Evolutionary conservation across 2,113 vertebrate genomes (phyloP), one percentile per base, ranked within the genome.

Genomic region (Psittacara wagleri): DNA sequence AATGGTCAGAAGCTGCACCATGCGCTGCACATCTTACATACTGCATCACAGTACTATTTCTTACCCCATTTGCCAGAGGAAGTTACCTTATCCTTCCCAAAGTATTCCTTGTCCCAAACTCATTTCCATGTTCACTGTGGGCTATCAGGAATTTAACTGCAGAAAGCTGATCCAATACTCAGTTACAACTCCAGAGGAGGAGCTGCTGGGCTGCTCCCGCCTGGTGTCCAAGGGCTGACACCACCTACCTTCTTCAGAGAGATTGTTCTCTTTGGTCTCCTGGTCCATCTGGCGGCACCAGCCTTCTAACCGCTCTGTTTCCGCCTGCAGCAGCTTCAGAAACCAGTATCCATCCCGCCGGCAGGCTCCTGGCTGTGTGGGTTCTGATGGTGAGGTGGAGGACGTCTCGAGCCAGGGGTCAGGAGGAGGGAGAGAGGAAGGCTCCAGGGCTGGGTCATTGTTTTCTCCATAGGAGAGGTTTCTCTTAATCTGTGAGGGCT

Each of bases 261-360:
- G 98, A 97, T 98, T 99, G 97, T 99, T 99, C 98, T 99, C 99
- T 98, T 99, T 99, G 97, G 99, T 99, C 98, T 99, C 99, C 98
- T 99, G 98, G 95, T 99, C 99, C 99, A 99, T 99, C 98, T 99
- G 99, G 86, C 98, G 99, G 96, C 99, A 99, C 99, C 99, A 99
- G 84, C 99, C 99, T 95, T 99, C 99, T 96, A 99, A 99, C 64
- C 99, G 98, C 85, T 99, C 99, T 0, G 99, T 99, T 95, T 99
- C 99, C 0, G 99, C 99, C 97, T 99, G 99, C 95, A 99, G 98
- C 78, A 99, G 98, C 97, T 99, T 99, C 92, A 99, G 97, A 96
- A 99, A 99, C 99, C 99, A 99, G 96, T 98, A 99, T 52, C 99
- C 99, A 1, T 99, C 99, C 77, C 99, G 98, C 87, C 99, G 98